These are phyloP conservation scores for Xanthia icteritia DNA, from an alignment of 2,888 invertebrate species.

Conservation along the genomic window DNA sequence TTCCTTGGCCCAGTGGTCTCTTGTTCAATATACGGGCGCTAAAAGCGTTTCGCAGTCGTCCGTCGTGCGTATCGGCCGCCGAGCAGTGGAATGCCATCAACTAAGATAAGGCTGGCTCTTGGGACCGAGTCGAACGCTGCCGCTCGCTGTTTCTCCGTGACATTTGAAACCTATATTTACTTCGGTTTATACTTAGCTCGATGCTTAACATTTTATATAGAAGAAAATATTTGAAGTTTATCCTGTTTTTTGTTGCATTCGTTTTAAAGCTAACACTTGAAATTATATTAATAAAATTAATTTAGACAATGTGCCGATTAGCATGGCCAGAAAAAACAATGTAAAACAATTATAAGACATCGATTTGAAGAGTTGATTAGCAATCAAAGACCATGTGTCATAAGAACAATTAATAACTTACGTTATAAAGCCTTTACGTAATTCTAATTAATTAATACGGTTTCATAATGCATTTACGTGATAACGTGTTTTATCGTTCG, in stretches of 20 bases:
- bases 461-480: slow-evolving; percentile 46
- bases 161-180: slow-evolving; percentile 77
- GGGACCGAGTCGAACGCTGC: slow-evolving; percentile 77
- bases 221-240: slow-evolving; percentile 30
- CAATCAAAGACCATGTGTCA: slow-evolving; percentile 7
- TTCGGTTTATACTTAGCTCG: slow-evolving; percentile 64
- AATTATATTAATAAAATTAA: neutral
- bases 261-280: slow-evolving; percentile 13
- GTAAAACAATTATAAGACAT: slow-evolving; percentile 6
- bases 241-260: slow-evolving; percentile 20
- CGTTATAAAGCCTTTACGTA: slow-evolving; percentile 28
- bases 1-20: slow-evolving; percentile 57
- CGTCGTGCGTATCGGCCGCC: slow-evolving; percentile 88
- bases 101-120: slow-evolving; percentile 87
- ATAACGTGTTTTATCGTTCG: slow-evolving; percentile 57
- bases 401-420: slow-evolving; percentile 12
- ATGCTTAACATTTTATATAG: slow-evolving; percentile 47
- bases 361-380: slow-evolving; percentile 10
- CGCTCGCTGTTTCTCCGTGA: slow-evolving; percentile 75
- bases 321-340: neutral
- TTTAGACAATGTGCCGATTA: neutral
- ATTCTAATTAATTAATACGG: slow-evolving; percentile 43
- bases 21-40: slow-evolving; percentile 84
- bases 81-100: slow-evolving; percentile 89
- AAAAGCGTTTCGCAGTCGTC: slow-evolving; percentile 90